Evolutionary conservation across 2,797 vertebrate genomes (phyloP).

Genomic region (Synaphobranchus kaupii): DNA sequence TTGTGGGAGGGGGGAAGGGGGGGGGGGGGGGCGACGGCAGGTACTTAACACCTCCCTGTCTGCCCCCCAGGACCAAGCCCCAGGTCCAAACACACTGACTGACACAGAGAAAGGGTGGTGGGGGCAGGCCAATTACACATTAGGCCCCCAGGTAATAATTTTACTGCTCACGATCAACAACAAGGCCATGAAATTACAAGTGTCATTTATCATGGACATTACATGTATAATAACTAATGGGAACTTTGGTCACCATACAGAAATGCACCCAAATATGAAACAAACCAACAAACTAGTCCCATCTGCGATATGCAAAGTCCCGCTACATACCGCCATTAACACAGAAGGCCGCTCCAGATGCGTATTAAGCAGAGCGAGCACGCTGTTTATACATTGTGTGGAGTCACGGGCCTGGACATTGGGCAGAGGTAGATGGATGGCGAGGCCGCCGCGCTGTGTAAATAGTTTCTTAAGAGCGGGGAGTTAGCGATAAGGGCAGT

Average conservation of each 20-base stretch:
- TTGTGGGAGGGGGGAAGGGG: conserved; percentile 32
- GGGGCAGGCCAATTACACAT: background rate
- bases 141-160: background rate
- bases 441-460: conserved; percentile 44
- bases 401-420: conserved; percentile 39
- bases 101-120: background rate
- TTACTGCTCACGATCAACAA: background rate
- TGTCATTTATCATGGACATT: background rate
- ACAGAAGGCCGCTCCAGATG: background rate
- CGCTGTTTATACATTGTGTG: background rate
- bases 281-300: background rate
- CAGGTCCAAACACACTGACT: conserved; percentile 11
- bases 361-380: background rate
- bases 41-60: conserved; percentile 53
- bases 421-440: conserved; percentile 54
- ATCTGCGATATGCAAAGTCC: background rate
- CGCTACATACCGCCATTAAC: background rate
- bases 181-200: background rate
- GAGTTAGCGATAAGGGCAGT: conserved; percentile 66
- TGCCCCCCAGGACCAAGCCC: conserved; percentile 12
- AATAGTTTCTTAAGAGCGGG: conserved; percentile 56
- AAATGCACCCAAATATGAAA: background rate
- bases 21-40: conserved; percentile 40
- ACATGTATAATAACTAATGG: background rate
- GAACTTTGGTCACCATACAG: background rate